Base-by-base conservation (phyloP, 2,113 vertebrate genomes). In the Dicentrarchus labrax region DNA sequence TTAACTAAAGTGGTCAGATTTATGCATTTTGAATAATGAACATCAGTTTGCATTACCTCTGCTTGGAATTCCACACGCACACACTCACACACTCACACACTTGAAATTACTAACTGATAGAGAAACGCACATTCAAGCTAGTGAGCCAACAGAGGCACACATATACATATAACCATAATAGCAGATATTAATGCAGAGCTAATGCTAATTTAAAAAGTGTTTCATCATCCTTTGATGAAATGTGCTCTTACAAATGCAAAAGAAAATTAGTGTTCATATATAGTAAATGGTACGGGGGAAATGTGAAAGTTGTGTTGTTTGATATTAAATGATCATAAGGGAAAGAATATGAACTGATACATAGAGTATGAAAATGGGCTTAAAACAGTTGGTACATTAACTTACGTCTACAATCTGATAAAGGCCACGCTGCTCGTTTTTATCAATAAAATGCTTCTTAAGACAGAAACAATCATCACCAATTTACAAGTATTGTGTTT, bases 1-100 rank as follows among this genome's bases (percentile, higher is more conserved):
- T 90, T 88, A 86, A 88, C 88, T 89, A 89, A 93, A 93, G 89
- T 87, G 91, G 83, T 86, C 86, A 90, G 87, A 93, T 92, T 93
- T 88, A 88, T 93, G 86, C 80, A 86, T 93, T 92, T 89, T 86
- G 79, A 92, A 89, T 92, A 90, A 93, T 92, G 79, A 91, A 87
- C 71, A 92, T 88, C 65, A 86, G 85, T 84, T 89, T 89, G 82
- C 81, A 86, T 93, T 90, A 90, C 80, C 69, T 73, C 70, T 56
- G 36, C 72, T 75, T 30, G 11, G 65, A 76, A 89, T 70, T 67
- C 72, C 30, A 30, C 30, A 30, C 30, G 48, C 62, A 38, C 22
- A 64, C 13, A 9, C 48, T 21, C 72, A 21, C 21, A 43, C 21
- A 60, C 17, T 22, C 48, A 12, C 72, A 24, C n/a, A 47, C 22